Base-by-base conservation (phyloP, 2,888 invertebrate species). In the Rhagium mordax region DNA sequence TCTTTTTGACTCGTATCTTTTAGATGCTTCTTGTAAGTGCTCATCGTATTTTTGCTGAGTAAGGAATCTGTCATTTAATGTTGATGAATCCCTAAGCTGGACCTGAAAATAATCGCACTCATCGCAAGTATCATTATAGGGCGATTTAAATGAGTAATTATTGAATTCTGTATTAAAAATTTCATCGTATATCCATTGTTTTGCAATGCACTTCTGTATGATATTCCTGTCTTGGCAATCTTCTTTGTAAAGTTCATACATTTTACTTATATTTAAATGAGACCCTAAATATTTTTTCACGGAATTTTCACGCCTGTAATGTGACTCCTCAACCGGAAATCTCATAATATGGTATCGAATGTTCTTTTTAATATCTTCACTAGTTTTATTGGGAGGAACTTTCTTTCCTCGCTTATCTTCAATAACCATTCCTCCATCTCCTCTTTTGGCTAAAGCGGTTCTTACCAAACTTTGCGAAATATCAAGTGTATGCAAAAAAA, bases 111-210 rank as follows among this genome's bases (percentile, higher is more conserved):
- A 16, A 60, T 74, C 74, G 49, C 71, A 75, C 47, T 48, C 7
- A 68, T 70, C 68, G 53, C 74, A 74, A 8, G 71, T 75, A 62
- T 75, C 75, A 69, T 74, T 77, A 60, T 60, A 53, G 16, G 77
- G 74, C 13, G 8, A 24, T 53, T 66, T 65, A 51, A 73, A 70
- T 20, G 60, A 61, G 41, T 68, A 68, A 53, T 72, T 76, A 53
- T 72, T 76, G 55, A 77, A 77, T 57, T 77, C 74, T 24, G 62
- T 61, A 57, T 73, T 79, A 41, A 79, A 79, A 60, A 77, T 75
- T 55, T 77, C 66, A 33, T 57, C 21, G 62, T 75, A 71, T 7
- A 75, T 62, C 76, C 79, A 78, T 29, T 69, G n/a, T 57, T 78
- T 78, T 41, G 72, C 66, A 55, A 76, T 74, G 20, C 27, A 3